These are phyloP conservation scores for Anthopleura xanthogrammica DNA, from an alignment of 92 coral and sea anemone genomes.

Conservation along the genomic window DNA sequence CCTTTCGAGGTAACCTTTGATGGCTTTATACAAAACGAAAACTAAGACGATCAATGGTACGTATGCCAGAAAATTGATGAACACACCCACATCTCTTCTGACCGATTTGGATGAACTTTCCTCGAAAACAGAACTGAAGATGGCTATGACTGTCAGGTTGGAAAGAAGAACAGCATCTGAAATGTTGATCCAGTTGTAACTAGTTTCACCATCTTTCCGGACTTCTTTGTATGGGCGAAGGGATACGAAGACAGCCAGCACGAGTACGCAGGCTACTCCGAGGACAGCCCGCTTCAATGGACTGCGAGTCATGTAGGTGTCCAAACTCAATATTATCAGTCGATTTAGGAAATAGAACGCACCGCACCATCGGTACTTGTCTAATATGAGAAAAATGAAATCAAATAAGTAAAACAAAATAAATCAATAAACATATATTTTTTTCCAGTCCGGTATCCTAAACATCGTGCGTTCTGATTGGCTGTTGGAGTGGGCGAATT, in stretches of 20 bases:
- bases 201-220: conserved; percentile 7
- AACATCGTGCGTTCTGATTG: too few relatives aligned
- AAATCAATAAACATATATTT: too few relatives aligned
- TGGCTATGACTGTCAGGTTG: conserved; percentile 50
- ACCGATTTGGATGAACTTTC: background rate
- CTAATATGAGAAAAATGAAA: conserved; percentile 8
- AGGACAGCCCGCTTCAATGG: conserved; percentile 61
- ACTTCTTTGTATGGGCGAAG: conserved; percentile 74
- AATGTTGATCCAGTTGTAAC: conserved; percentile 60
- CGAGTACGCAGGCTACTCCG: conserved; percentile 58
- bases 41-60: conserved; percentile 27
- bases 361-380: conserved; percentile 85
- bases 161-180: conserved; percentile 63
- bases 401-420: too few relatives aligned
- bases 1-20: background rate
- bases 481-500: too few relatives aligned
- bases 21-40: conserved; percentile 5
- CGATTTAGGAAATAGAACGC: conserved; percentile 84
- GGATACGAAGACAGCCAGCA: conserved; percentile 57
- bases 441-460: too few relatives aligned
- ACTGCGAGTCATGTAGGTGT: conserved; percentile 50
- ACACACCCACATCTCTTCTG: background rate
- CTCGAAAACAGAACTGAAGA: conserved; percentile 35
- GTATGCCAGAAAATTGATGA: conserved; percentile 46
- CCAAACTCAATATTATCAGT: conserved; percentile 37